Evolutionary conservation across 1,140 invertebrate genomes (phyloP), one percentile per base, ranked within the genome.

Genomic region (Drosophila pectinifera): DNA sequence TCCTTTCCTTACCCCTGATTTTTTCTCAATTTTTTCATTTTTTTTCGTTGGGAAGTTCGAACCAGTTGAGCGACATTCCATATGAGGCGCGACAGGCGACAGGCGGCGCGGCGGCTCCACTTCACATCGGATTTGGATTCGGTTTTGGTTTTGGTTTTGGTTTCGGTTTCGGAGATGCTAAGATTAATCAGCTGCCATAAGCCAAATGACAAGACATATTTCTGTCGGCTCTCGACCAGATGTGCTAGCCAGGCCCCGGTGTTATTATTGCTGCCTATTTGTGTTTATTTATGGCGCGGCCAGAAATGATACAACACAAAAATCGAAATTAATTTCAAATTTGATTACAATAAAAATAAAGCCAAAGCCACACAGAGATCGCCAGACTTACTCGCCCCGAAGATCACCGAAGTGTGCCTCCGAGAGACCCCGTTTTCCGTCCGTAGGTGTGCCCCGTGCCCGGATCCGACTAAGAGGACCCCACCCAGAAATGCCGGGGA

Each of bases 121-220:
- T 62, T 62, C 59, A 62, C 59, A 57, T 62, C 53, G 59, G 53
- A 62, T 39, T 62, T 22, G 22, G 20, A 26, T 51, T 51, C 42
- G 59, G 64, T 20, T 65, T 59, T 38, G 41, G 57, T 59, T 53
- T 54, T 46, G 20, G 41, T 42, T 41, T 62, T 7, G 42, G 56
- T 46, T 70, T 80, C 59, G 69, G 67, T 64, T 76, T 73, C 63
- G 80, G 76, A 83, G 80, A 89, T 83, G 84, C 80, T 84, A 84
- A 88, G 84, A 88, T 88, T 88, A 88, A 88, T 88, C 84, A 89
- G 84, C 84, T 88, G 84, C 80, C 80, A 88, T 88, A 84, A 80
- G 80, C 77, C 80, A 88, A 88, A 88, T 89, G 84, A 89, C 80
- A 88, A 84, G 84, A 74, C 84, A 88, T 80, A 88, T 84, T 80